phyloP scores from a whole-genome alignment of 1,140 invertebrate genomes.

The Phthorimaea operculella region DNA sequence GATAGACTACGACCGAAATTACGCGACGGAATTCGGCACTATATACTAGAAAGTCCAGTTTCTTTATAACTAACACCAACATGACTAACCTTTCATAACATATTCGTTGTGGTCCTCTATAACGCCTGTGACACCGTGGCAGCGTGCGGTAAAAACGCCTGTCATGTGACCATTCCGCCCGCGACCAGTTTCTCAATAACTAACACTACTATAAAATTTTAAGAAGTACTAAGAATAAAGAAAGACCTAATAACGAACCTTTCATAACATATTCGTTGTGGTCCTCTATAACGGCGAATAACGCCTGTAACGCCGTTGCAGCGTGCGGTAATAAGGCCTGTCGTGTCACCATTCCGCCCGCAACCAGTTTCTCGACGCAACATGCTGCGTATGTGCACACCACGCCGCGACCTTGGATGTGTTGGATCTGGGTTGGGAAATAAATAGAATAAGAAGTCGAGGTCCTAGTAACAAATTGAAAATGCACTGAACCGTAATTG shows the following conservation, averaged over 20 bases:
- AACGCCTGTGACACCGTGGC: slow-evolving; percentile 18
- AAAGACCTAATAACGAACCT: no score
- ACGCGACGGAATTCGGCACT: no score
- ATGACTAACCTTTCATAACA: slow-evolving; percentile 96
- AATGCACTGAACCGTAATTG: no score
- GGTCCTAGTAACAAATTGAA: no score
- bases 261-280: slow-evolving; percentile 99
- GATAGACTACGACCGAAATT: no score
- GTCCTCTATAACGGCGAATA: slow-evolving; percentile 63
- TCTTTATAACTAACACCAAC: no score
- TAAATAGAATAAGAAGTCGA: neutral
- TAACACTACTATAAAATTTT: no score
- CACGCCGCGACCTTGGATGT: slow-evolving; percentile 82
- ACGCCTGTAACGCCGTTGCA: slow-evolving; percentile 19
- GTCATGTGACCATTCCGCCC: slow-evolving; percentile 69
- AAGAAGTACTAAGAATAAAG: no score
- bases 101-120: slow-evolving; percentile 94
- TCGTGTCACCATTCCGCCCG: slow-evolving; percentile 71
- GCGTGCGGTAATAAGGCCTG: slow-evolving; percentile 72
- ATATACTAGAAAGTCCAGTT: no score
- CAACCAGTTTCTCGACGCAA: slow-evolving; percentile 89
- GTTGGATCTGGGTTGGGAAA: slow-evolving; percentile 61
- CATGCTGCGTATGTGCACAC: slow-evolving; percentile 96
- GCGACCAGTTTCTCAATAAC: no score
- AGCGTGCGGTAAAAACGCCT: slow-evolving; percentile 71